A percentile compares a stretch with the other conserved stretches of the same genome.
Evolutionary conservation across 2,113 vertebrate genomes (phyloP).

Genomic region (Ondatra zibethicus): DNA sequence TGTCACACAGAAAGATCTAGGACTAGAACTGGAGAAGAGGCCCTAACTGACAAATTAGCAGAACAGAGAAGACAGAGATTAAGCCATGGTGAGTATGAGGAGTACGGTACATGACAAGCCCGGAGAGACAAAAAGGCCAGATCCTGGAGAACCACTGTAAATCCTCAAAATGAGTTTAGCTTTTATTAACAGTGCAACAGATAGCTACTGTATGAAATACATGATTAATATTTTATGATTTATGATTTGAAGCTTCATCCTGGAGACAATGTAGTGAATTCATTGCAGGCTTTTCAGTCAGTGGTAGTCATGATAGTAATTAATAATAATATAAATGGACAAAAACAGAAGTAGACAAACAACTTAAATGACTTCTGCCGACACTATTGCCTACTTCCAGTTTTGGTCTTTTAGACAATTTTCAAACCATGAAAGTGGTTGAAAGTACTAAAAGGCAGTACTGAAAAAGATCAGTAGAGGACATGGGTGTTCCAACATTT

Average conservation of each 20-base stretch:
- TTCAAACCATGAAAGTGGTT: background rate
- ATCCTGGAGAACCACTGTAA: background rate
- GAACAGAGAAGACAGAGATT: slow-evolving; percentile 30
- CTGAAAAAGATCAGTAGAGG: background rate
- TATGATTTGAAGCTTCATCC: slow-evolving; percentile 19
- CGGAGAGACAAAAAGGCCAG: background rate
- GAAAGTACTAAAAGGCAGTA: background rate
- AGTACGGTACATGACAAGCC: background rate
- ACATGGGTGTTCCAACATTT: background rate
- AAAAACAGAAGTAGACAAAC: background rate
- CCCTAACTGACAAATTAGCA: background rate
- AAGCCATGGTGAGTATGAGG: background rate
- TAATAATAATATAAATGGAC: background rate
- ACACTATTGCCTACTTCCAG: background rate
- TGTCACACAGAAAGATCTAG: background rate
- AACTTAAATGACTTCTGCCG: background rate
- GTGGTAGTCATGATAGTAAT: background rate
- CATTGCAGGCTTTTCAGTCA: background rate
- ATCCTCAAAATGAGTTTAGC: background rate
- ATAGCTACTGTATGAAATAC: slow-evolving; percentile 5
- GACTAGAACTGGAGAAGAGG: background rate
- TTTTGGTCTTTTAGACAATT: background rate
- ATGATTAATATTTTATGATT: background rate
- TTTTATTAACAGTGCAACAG: background rate
- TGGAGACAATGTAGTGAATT: slow-evolving; percentile 11